Conservation (phyloP, 2,797 vertebrate genomes). For the Lepilemur septentrionalis region DNA sequence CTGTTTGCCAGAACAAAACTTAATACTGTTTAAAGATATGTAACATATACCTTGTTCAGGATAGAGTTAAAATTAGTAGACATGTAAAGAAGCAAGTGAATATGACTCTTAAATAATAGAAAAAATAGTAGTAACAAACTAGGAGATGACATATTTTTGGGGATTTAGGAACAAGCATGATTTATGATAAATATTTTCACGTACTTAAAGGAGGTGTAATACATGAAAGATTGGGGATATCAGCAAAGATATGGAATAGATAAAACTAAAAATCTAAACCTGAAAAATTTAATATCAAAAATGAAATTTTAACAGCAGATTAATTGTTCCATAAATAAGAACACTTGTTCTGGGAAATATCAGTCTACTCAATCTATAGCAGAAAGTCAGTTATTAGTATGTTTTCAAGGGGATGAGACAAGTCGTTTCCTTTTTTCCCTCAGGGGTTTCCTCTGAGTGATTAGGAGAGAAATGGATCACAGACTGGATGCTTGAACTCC, state of each 20-base stretch:
- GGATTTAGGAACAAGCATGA: background rate
- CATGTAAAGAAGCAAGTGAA: background rate
- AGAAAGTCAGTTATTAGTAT: background rate
- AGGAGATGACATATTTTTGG: background rate
- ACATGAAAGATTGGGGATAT: background rate
- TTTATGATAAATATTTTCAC: background rate
- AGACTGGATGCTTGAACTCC: fast-evolving
- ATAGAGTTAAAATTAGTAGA: background rate
- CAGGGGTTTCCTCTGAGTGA: too few species aligned
- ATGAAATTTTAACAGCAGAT: background rate
- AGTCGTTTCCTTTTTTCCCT: background rate
- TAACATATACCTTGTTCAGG: background rate
- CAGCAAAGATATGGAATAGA: background rate
- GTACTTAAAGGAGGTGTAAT: background rate
- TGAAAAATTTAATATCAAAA: background rate
- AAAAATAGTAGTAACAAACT: background rate
- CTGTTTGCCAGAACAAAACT: background rate
- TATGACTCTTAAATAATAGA: background rate
- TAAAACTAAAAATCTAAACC: background rate
- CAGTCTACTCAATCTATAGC: background rate
- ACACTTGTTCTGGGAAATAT: background rate
- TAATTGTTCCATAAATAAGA: background rate
- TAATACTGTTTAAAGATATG: background rate
- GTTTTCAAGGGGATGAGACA: background rate
- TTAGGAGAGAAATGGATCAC: background rate